Base-by-base conservation (phyloP, 2,113 vertebrate species). In the Bostrychus sinensis region DNA sequence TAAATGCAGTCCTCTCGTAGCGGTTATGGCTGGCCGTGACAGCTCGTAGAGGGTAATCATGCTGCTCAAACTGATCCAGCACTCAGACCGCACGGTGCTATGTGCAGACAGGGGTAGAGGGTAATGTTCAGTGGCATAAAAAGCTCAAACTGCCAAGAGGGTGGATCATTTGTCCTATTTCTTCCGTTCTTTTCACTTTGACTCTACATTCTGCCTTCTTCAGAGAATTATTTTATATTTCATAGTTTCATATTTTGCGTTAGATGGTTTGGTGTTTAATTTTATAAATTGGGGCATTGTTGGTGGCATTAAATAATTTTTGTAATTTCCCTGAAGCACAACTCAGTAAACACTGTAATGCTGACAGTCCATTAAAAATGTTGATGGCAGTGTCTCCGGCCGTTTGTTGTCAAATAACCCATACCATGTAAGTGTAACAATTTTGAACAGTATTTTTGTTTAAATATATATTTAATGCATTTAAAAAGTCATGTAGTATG, bases 91-190 rank as follows among this genome's bases (percentile, higher is more conserved):
- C 64, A 70, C 51, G 34, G 61, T 46, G 37, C 67, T 38, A 53
- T 61, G 51, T 60, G 70, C 68, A 69, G 64, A 71, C 42, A 0
- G 50, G 55, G 62, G 54, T 63, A 69, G 71, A 87, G 73, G 61
- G 53, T 62, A 55, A 82, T 84, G 61, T 80, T 83, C 70, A 80
- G 58, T 78, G 80, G 80, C 68, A 79, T 72, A 85, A 77, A 87
- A 81, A 80, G 74, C 78, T 75, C 62, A 83, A 83, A 72, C 83
- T 85, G 78, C 79, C 81, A 58, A 79, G 54, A 56, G 64, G 78
- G 67, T 66, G 46, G 17, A 74, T 60, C 67, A 56, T 55, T 80
- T 76, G 78, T 60, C 71, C 78, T 68, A 75, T 75, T 82, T 86
- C 65, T 70, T 59, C 1, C 56, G 0, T 62, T 56, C 54, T 62